Base-by-base conservation (phyloP, 2,797 vertebrate species). In the Gadopsis marmoratus region DNA sequence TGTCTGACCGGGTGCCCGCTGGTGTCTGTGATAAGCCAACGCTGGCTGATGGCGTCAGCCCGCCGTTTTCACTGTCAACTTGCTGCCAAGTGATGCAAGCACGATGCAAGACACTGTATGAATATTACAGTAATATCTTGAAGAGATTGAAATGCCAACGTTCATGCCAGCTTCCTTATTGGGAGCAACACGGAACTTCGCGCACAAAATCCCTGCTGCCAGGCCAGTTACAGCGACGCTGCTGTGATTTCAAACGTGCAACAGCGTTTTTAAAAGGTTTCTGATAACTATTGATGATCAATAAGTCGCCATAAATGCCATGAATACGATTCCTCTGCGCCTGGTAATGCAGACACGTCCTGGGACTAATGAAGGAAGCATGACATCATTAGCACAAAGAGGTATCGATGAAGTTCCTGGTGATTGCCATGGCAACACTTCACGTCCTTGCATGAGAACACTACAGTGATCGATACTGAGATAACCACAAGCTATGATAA, bases 61-160 rank as follows among this genome's bases (percentile, higher is more conserved):
- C 39, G n/a, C 33, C 47, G 41, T 12, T 45, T 19, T 17, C 35
- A 23, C 54, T 63, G 33, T 21, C 33, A 85, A 76, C 68, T 21
- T 37, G 3, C 23, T n/a, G 67, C 64, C 33, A 53, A 41, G 23
- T 74, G 78, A 81, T 63, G 58, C 75, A 81, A 79, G 9, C 31
- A 6, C 37, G 2, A 41, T n/a, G 65, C 53, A 83, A 81, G 35
- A 63, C 17, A 0, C 4, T 14, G n/a, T 10, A 39, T 4, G 29
- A 70, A 13, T 41, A 16, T 71, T 35, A 47, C 1, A 29, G 43
- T 13, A 5, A 48, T 5, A 48, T 14, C 1, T 50, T 2, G 5
- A 10, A 45, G 19, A 60, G 48, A 35, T 50, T 12, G 11, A 35
- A 43, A 48, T 19, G 7, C 21, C 14, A 13, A 29, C 4, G 19